These are phyloP conservation scores for Chironomus tentans DNA, from an alignment of 2,888 invertebrate genomes.

Conservation along the genomic window DNA sequence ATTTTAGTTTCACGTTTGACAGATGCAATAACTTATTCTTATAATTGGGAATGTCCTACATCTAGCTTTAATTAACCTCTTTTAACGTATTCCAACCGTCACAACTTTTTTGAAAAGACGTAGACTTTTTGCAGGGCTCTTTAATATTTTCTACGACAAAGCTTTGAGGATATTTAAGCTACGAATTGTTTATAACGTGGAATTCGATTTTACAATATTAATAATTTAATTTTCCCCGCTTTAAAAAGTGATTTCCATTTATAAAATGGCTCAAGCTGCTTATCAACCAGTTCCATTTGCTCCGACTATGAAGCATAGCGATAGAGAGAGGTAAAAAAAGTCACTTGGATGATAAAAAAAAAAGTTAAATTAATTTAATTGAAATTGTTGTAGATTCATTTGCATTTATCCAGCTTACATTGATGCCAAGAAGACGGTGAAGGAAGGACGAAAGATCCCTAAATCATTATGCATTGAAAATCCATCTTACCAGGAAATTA, in stretches of 20 bases:
- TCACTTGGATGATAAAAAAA: no score
- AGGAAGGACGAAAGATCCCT: slow-evolving; percentile 77
- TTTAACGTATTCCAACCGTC: no score
- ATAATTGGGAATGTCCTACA: no score
- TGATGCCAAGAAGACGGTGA: slow-evolving; percentile 84
- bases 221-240: neutral
- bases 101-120: no score
- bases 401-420: slow-evolving; percentile 96
- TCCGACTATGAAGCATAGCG: slow-evolving; percentile 70
- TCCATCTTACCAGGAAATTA: slow-evolving; percentile 90
- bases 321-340: slow-evolving; percentile 56
- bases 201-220: neutral
- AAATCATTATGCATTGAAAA: slow-evolving; percentile 87
- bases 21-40: no score
- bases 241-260: neutral
- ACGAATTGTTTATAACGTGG: neutral
- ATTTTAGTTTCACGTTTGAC: no score
- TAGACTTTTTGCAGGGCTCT: no score
- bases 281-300: slow-evolving; percentile 51
- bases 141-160: no score
- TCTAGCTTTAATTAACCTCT: no score
- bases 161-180: neutral
- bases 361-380: neutral
- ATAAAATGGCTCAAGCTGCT: slow-evolving; percentile 33
- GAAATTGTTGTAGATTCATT: slow-evolving; percentile 61